These are phyloP conservation scores for Tupaia tana DNA, from an alignment of 2,113 vertebrate species.

Conservation along the genomic window DNA sequence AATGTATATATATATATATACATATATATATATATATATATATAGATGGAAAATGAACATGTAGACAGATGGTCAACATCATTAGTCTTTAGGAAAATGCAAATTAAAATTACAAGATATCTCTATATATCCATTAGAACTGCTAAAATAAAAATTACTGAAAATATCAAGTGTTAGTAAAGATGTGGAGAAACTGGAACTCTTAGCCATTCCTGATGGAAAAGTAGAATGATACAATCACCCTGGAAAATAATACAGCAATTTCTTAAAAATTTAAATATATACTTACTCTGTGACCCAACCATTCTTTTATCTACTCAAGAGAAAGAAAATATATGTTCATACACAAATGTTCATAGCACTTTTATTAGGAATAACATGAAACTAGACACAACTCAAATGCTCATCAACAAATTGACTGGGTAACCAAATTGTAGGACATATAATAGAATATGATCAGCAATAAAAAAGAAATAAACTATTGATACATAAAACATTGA, in stretches of 20 bases:
- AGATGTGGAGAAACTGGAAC: neutral
- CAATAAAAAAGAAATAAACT: constrained; percentile 6
- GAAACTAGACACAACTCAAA: neutral
- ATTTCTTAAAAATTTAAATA: constrained; percentile 18
- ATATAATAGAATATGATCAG: neutral
- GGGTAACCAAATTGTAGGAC: neutral
- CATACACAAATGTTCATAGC: constrained; percentile 1
- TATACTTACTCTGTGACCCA: neutral
- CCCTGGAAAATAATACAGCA: neutral
- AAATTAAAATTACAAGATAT: constrained; percentile 11
- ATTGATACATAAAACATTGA: neutral
- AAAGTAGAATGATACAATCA: neutral
- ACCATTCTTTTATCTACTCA: neutral
- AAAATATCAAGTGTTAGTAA: neutral
- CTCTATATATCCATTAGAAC: neutral
- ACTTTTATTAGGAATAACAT: neutral
- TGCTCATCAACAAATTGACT: neutral
- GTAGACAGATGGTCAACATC: neutral
- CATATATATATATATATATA: neutral
- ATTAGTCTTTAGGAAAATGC: neutral
- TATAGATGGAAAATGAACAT: neutral
- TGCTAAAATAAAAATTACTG: neutral
- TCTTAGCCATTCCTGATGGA: neutral
- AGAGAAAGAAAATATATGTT: neutral
- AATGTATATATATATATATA: neutral